Evolutionary conservation across 1,140 invertebrate genomes (phyloP).

Genomic region (Euschistus heros): DNA sequence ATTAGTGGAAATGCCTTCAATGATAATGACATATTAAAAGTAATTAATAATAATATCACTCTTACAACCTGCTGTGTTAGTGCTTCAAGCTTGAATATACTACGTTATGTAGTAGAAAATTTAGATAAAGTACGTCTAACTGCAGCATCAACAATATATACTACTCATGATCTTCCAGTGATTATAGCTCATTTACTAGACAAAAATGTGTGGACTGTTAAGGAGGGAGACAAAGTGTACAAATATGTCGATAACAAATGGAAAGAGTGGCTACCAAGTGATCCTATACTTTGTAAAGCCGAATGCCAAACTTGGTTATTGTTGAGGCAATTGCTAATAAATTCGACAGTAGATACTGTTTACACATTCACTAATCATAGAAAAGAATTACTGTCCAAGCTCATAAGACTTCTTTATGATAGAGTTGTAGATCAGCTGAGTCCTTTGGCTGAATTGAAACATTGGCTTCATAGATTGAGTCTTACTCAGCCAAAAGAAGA

Average conservation of each 20-base stretch:
- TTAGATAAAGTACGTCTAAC: conserved; percentile 48
- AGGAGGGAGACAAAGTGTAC: conserved; percentile 41
- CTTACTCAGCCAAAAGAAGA: conserved; percentile 32
- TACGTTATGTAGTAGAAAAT: conserved; percentile 47
- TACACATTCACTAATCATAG: conserved; percentile 54
- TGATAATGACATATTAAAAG: conserved; percentile 41
- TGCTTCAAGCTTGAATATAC: conserved; percentile 55
- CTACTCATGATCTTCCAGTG: conserved; percentile 59
- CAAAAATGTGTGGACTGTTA: conserved; percentile 54
- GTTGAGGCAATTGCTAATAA: conserved; percentile 40
- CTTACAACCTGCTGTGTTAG: conserved; percentile 59
- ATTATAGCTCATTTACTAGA: conserved; percentile 55
- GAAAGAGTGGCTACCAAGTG: conserved; percentile 9
- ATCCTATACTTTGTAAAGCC: conserved; percentile 12
- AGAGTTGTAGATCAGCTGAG: conserved; percentile 60
- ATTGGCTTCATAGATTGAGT: conserved; percentile 48
- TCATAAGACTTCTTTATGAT: conserved; percentile 52
- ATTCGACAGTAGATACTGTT: conserved; percentile 59
- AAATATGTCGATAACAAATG: conserved; percentile 38
- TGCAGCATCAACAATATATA: conserved; percentile 48
- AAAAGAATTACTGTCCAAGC: conserved; percentile 22
- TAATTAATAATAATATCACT: conserved; percentile 49
- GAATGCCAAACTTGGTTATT: conserved; percentile 25
- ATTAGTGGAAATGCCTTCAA: conserved; percentile 28
- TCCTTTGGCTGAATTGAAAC: conserved; percentile 58